Base-by-base conservation (phyloP, 1,140 invertebrate species). In the Drosophila kepulauana region DNA sequence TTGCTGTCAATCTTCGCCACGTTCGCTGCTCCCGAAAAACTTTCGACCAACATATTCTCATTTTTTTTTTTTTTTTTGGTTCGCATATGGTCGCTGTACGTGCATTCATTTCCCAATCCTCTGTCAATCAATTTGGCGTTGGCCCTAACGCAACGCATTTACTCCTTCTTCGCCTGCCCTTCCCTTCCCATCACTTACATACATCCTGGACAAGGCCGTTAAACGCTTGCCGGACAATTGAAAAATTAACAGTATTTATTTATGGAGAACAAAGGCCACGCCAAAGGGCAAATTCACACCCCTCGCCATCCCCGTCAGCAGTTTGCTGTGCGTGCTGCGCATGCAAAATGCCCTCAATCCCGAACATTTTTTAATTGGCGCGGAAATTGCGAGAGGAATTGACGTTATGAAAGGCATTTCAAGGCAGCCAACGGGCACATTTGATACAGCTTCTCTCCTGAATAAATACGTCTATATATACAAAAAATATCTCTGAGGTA, bases 161-260 rank as follows among this genome's bases (percentile, higher is more conserved):
- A 7, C 35, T 45, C 35, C 8, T 33, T 30, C 11, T 54, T 48
- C 11, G 28, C 3, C 41, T 10, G 2, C 15, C 1, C 11, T 11
- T 1, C 8, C 8, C 11, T 33, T 11, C 15, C 1, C 11, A 8
- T 1, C 8, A 10, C 11, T 33, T 11, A 25, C 20, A 25, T 25
- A 25, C 7, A 2, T 16, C 15, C 25, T 11, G 25, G 3, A 10
- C 66, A 69, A 59, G 79, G 70, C 67, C 54, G 82, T 87, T 82
- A 87, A 87, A 78, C 77, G 84, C 49, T 73, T 68, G 54, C 41
- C 52, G 78, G 65, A 89, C 84, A 88, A 88, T 88, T 88, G 84
- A 88, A 88, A 88, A 89, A 88, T 88, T 88, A 88, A 88, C 85
- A 88, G 85, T 89, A 89, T 88, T 88, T 88, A 88, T 89, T 89